These are phyloP conservation scores for Ypsolopha sequella DNA, from an alignment of 2,888 invertebrate species.

Conservation along the genomic window DNA sequence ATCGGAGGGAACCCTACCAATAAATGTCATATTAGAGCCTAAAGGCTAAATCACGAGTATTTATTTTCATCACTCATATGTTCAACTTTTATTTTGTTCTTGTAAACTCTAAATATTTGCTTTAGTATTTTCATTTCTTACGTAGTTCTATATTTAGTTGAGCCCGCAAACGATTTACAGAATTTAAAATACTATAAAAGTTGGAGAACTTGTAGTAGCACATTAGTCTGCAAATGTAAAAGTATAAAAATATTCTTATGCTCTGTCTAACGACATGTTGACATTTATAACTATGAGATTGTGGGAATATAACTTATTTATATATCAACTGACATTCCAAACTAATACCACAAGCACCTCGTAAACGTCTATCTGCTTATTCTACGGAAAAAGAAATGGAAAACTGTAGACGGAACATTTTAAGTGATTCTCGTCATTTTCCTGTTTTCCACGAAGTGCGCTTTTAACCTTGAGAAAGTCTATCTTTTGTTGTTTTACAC, in stretches of 20 bases:
- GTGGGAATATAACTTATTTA: constrained; percentile 1
- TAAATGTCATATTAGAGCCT: too few relatives aligned
- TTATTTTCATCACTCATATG: background rate
- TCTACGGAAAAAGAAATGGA: background rate
- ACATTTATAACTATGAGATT: constrained; percentile 1
- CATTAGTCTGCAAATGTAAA: background rate
- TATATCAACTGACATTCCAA: background rate
- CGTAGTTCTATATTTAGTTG: background rate
- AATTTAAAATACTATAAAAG: too few relatives aligned
- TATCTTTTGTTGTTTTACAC: background rate
- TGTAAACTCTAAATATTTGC: background rate
- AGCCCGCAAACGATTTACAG: too few relatives aligned
- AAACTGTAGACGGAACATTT: background rate
- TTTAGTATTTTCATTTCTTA: background rate
- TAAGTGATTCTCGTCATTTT: background rate
- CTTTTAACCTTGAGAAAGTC: background rate
- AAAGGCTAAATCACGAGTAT: background rate
- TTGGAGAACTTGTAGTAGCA: too few relatives aligned
- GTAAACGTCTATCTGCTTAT: background rate
- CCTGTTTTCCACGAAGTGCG: background rate
- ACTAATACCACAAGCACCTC: constrained; percentile 1
- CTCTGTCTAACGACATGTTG: background rate
- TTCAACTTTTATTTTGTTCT: background rate
- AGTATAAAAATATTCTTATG: background rate
- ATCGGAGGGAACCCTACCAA: too few relatives aligned